These are phyloP conservation scores for Anthonomus grandis DNA, from an alignment of 1,140 invertebrate genomes.

Conservation along the genomic window DNA sequence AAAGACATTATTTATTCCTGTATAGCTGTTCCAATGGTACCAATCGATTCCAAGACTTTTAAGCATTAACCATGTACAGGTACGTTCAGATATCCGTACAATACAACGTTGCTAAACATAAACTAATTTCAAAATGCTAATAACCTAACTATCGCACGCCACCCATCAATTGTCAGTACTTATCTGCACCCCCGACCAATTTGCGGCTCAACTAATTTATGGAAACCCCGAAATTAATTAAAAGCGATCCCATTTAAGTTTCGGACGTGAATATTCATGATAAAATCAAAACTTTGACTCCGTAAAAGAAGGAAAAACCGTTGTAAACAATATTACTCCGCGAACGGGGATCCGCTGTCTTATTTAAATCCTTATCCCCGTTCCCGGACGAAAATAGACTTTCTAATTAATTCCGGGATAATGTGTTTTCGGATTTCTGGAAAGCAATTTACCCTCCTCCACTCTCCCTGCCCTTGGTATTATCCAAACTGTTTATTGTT, in stretches of 20 bases:
- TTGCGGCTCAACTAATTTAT: conserved; percentile 6
- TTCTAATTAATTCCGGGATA: conserved; percentile 15
- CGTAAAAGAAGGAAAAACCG: conserved; percentile 15
- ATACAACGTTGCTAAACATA: no score
- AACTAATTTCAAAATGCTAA: no score
- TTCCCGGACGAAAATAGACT: neutral
- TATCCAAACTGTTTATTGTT: no score
- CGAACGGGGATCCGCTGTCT: conserved; percentile 13
- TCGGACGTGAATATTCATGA: conserved; percentile 20
- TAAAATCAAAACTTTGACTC: conserved; percentile 17
- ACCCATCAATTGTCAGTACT: no score
- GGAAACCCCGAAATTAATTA: conserved; percentile 10
- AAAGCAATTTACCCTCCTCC: conserved; percentile 4
- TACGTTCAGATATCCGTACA: no score
- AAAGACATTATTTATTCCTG: no score
- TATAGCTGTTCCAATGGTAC: no score
- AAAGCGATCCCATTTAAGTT: conserved; percentile 17
- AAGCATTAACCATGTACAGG: no score
- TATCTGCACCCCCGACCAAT: no score
- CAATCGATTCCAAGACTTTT: no score
- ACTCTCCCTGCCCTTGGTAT: no score
- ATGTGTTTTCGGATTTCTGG: conserved; percentile 1
- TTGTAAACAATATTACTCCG: conserved; percentile 20
- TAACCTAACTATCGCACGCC: no score
- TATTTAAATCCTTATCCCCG: conserved; percentile 20